These are phyloP conservation scores for Poeciliopsis occidentalis DNA, from an alignment of 2,113 vertebrate species.

Conservation along the genomic window DNA sequence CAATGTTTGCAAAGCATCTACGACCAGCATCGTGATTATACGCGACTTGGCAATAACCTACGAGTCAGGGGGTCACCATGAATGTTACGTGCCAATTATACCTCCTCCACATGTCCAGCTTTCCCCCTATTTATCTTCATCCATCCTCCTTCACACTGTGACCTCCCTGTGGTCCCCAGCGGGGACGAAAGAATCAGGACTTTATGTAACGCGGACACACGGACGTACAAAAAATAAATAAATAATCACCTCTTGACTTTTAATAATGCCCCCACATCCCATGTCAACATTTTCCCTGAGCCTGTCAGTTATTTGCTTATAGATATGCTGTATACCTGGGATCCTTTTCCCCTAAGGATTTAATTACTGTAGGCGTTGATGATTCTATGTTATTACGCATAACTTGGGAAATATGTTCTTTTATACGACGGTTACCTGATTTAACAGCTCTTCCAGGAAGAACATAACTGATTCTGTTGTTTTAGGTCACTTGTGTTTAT, in stretches of 20 bases:
- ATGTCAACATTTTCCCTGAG: conserved; percentile 52
- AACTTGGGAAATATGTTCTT: conserved; percentile 9
- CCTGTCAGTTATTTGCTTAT: conserved; percentile 56
- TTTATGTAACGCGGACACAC: conserved; percentile 35
- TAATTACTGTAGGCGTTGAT: conserved; percentile 52
- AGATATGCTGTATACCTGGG: conserved; percentile 39
- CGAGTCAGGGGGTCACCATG: conserved; percentile 71
- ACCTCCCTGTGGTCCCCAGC: conserved; percentile 64
- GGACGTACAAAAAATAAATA: conserved; percentile 15
- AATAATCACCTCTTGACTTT: conserved; percentile 51
- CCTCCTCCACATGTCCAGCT: conserved; percentile 63
- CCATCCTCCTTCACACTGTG: conserved; percentile 65
- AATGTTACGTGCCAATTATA: conserved; percentile 81
- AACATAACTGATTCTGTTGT: not conserved
- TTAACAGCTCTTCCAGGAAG: not conserved
- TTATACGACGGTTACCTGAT: conserved; percentile 2
- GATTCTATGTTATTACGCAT: conserved; percentile 18
- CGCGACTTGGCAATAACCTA: conserved; percentile 56
- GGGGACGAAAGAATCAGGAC: conserved; percentile 52
- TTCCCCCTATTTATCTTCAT: conserved; percentile 82
- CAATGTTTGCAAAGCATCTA: conserved; percentile 17
- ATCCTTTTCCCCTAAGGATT: conserved; percentile 51
- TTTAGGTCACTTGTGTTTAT: not conserved
- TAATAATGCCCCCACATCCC: conserved; percentile 57
- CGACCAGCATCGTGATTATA: conserved; percentile 18